These are phyloP conservation scores for Halesus radiatus DNA, from an alignment of 1,140 invertebrate species.

Conservation along the genomic window DNA sequence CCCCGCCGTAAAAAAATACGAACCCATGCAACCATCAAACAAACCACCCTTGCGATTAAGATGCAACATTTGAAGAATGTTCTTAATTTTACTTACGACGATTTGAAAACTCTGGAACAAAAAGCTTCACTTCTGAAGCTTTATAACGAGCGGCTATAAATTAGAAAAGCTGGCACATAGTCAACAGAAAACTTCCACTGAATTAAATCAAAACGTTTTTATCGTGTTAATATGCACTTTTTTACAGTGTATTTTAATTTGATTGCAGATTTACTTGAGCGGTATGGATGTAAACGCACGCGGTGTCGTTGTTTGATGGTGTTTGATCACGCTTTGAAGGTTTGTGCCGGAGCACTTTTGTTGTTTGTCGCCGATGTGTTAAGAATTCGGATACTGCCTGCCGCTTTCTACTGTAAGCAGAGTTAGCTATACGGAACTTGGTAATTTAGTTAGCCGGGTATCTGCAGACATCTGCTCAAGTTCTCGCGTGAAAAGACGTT, in stretches of 20 bases:
- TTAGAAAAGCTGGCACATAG: background rate
- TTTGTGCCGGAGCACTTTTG: constrained; percentile 6
- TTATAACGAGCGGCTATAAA: too few relatives aligned
- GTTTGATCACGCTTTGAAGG: constrained; percentile 36
- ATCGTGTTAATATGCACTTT: background rate
- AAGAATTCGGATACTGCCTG: constrained; percentile 15
- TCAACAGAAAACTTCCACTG: background rate
- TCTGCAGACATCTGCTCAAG: too few relatives aligned
- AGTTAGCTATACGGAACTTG: too few relatives aligned
- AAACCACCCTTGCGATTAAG: too few relatives aligned
- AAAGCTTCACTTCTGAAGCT: too few relatives aligned
- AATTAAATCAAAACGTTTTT: background rate
- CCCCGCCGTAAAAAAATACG: background rate
- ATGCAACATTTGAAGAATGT: too few relatives aligned
- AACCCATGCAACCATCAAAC: too few relatives aligned
- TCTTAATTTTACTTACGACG: too few relatives aligned
- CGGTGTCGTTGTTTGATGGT: constrained; percentile 24
- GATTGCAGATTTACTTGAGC: background rate
- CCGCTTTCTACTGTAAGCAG: too few relatives aligned
- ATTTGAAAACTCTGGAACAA: too few relatives aligned
- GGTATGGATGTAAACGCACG: background rate
- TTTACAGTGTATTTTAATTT: background rate
- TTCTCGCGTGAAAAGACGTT: too few relatives aligned
- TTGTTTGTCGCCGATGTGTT: constrained; percentile 29
- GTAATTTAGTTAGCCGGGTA: too few relatives aligned